Percentiles rank a stretch among this genome's conserved stretches.
These are phyloP conservation scores for Heterochromis multidens DNA, from an alignment of 2,113 vertebrate species.

Conservation along the genomic window DNA sequence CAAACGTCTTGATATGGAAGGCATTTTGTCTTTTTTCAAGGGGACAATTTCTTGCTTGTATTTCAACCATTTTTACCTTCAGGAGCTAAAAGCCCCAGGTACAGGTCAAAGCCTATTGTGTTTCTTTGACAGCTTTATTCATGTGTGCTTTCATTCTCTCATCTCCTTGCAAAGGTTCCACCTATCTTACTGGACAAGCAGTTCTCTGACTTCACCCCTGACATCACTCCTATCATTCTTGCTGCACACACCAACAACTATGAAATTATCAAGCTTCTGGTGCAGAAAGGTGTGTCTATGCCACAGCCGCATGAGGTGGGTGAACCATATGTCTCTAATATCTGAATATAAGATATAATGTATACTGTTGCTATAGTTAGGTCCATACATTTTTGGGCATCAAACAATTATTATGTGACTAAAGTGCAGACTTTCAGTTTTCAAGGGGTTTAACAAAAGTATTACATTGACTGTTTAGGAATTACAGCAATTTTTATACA, in stretches of 20 bases:
- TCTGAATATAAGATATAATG: neutral
- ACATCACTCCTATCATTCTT: slow-evolving; percentile 97
- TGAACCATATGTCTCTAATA: neutral
- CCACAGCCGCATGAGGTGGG: slow-evolving; percentile 90
- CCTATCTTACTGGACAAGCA: slow-evolving; percentile 96
- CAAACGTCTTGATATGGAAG: neutral
- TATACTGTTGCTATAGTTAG: too few species aligned
- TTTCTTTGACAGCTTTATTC: neutral
- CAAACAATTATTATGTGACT: too few species aligned
- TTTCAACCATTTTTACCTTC: neutral
- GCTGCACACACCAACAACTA: slow-evolving; percentile 99
- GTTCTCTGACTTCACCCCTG: slow-evolving; percentile 98
- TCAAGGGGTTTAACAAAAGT: too few species aligned
- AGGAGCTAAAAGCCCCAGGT: neutral
- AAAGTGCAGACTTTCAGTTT: too few species aligned
- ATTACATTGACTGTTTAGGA: too few species aligned
- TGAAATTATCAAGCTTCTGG: slow-evolving; percentile 96
- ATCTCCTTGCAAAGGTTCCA: slow-evolving; percentile 81
- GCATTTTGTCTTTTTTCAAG: neutral
- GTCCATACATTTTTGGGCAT: too few species aligned
- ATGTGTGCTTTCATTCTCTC: neutral
- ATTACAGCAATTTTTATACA: too few species aligned
- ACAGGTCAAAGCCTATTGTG: neutral
- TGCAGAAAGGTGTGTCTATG: slow-evolving; percentile 94
- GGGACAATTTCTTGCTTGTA: neutral